Base-by-base conservation (phyloP, 1,140 invertebrate species). In the Drosophila subpulchrella region DNA sequence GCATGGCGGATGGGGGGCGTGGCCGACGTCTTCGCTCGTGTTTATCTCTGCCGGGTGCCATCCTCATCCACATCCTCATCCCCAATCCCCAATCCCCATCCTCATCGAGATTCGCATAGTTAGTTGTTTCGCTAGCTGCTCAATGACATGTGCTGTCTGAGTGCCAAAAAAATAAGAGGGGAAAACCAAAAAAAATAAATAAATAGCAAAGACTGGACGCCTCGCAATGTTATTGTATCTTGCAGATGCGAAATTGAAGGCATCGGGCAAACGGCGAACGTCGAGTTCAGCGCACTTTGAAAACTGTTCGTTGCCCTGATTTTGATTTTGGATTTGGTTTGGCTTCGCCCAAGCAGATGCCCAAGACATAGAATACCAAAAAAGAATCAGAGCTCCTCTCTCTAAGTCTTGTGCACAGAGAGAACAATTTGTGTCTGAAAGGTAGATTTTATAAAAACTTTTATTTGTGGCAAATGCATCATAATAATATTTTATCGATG, bases 221-320 rank as follows among this genome's bases (percentile, higher is more conserved):
- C 60, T 41, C 39, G 41, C 59, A 66, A 66, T 78, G 70, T 68
- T 88, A 65, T 88, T 86, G 66, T 82, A 82, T 75, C 53, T 79
- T 63, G 61, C 32, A 82, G 62, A 82, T 79, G 73, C 71, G 44
- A 67, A 66, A 75, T 74, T 48, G 57, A 81, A 67, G 51, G 42
- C 60, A 41, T 30, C 34, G 36, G 27, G 63, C 60, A 50, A 56
- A 47, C 34, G 46, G 27, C 56, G 34, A 41, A 46, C n/a, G 17
- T 2, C 30, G 83, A 75, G 88, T 84, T 90, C 88, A 84, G 67
- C 74, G 86, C 67, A 86, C 88, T 83, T 81, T 91, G 42, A 74
- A 70, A 70, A 88, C 42, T 84, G 80, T 89, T 79, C 63, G 47
- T 75, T 86, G 75, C 82, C 77, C 59, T 70, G 57, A 77, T 76